A percentile compares a stretch with the other conserved stretches of the same genome.
Evolutionary conservation across 2,888 invertebrate genomes (phyloP).

Genomic region (Chymomyza procnemis): DNA sequence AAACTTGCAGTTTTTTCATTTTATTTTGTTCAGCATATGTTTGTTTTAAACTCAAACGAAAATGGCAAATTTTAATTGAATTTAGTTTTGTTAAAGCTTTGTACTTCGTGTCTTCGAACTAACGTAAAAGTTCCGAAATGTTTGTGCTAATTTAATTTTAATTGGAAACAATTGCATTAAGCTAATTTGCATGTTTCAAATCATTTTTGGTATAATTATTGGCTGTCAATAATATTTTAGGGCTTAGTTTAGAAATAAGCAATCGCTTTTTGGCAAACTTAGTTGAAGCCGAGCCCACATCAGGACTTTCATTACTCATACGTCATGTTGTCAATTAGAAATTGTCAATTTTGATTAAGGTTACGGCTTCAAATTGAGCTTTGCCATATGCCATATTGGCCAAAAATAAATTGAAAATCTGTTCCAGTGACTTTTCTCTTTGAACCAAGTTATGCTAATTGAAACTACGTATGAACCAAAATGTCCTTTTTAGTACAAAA

Average conservation of each 20-base stretch:
- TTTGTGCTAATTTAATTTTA: not conserved
- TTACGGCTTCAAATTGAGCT: not conserved
- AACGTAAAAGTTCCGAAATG: not conserved
- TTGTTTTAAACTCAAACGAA: not conserved
- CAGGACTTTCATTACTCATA: slow-evolving; percentile 24
- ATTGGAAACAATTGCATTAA: not conserved
- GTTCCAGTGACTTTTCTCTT: not conserved
- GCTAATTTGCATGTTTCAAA: not conserved
- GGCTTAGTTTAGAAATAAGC: not conserved
- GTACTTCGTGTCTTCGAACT: not conserved
- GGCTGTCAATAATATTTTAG: not conserved
- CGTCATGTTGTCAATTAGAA: slow-evolving; percentile 28
- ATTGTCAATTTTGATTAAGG: not conserved
- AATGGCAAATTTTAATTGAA: slow-evolving; percentile 21
- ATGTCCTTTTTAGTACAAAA: not conserved
- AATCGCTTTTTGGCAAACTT: not conserved
- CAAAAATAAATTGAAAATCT: not conserved
- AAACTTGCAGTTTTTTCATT: not conserved
- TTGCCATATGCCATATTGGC: not conserved
- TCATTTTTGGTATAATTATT: not conserved
- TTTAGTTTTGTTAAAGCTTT: not conserved
- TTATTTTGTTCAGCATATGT: not conserved
- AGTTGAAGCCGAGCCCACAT: not conserved
- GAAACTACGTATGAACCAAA: not conserved
- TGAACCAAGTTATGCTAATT: not conserved